These are phyloP conservation scores for Eumacrocentrus americanus DNA, from an alignment of 2,888 invertebrate species.

Conservation along the genomic window DNA sequence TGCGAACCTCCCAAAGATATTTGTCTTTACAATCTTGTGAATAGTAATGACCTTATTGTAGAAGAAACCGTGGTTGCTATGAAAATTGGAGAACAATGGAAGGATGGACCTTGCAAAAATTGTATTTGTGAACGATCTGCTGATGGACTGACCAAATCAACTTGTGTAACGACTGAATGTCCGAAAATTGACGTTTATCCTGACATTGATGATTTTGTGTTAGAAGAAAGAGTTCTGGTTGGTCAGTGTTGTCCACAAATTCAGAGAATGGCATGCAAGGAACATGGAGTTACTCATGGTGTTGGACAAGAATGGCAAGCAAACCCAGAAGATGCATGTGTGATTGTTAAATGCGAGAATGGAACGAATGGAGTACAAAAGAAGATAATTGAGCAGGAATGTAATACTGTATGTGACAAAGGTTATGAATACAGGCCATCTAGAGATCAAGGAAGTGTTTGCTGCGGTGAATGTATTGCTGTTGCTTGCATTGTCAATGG, in stretches of 20 bases:
- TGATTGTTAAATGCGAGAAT: slow-evolving; percentile 43
- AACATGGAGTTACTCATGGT: slow-evolving; percentile 50
- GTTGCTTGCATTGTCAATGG: slow-evolving; percentile 68
- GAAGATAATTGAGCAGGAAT: slow-evolving; percentile 44
- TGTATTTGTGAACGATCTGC: slow-evolving; percentile 66
- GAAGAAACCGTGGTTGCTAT: slow-evolving; percentile 27
- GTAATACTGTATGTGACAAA: slow-evolving; percentile 51
- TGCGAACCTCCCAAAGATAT: slow-evolving; percentile 73
- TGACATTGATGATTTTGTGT: slow-evolving; percentile 65
- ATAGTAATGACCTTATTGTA: slow-evolving; percentile 58
- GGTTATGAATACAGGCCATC: slow-evolving; percentile 68
- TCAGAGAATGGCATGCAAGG: slow-evolving; percentile 67
- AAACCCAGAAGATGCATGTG: slow-evolving; percentile 45
- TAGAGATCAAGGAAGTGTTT: slow-evolving; percentile 59
- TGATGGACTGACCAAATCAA: slow-evolving; percentile 53
- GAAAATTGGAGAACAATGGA: slow-evolving; percentile 67
- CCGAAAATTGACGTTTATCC: slow-evolving; percentile 58
- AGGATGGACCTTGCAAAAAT: slow-evolving; percentile 73
- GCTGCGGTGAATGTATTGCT: slow-evolving; percentile 72
- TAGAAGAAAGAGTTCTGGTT: slow-evolving; percentile 64
- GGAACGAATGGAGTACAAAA: slow-evolving; percentile 40
- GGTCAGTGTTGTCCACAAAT: slow-evolving; percentile 71
- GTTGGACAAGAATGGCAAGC: slow-evolving; percentile 50
- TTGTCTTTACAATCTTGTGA: slow-evolving; percentile 69
- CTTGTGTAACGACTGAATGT: slow-evolving; percentile 67